Base-by-base conservation (phyloP, 2,888 invertebrate species). In the Erynnis tages region DNA sequence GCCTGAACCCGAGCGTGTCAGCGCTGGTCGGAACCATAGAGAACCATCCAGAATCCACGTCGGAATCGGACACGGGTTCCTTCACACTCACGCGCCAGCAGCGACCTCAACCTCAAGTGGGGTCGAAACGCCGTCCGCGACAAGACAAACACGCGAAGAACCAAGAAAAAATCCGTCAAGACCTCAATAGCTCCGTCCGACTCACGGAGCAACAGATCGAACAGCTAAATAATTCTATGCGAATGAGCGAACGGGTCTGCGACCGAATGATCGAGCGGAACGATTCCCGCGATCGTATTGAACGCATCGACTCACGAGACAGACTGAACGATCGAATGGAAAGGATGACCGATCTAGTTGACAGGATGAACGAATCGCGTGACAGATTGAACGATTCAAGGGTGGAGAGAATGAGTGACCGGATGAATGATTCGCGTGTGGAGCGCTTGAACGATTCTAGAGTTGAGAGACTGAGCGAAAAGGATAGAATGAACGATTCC, bases 1-100 rank as follows among this genome's bases (percentile, higher is more conserved):
- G 90, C 56, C 73, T 84, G 55, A 86, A 83, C 56, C 77, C 86
- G 0, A 81, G 78, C 57, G 84, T 89, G 0, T 88, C 88, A 45
- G 89, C 87, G 0, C 60, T 90, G 2, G 89, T 90, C 0, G 90
- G 90, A 0, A 90, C 90, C 11, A 90, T 90, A 52, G 90, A 90
- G 58, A 85, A 83, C 52, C 90, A 90, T 29, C 86, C 86, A 0
- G 90, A 90, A 30, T 88, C 90, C 0, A 90, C 89, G 0, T 90
- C 90, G 0, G 90, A 89, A 54, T 88, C 89, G 0, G 89, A 89
- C 66, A 83, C 83, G 0, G 86, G 88, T 0, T 85, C 90, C 0
- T 88, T 89, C 65, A 87, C 88, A 0, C 63, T 87, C 0, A 84
- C 87, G 1, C 71, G 89, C 5, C 85, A 84, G 43, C 89, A 85